Evolutionary conservation across 2,797 vertebrate genomes (phyloP), one percentile per base, ranked within the genome.

Genomic region (Acrossocheilus fasciatus): DNA sequence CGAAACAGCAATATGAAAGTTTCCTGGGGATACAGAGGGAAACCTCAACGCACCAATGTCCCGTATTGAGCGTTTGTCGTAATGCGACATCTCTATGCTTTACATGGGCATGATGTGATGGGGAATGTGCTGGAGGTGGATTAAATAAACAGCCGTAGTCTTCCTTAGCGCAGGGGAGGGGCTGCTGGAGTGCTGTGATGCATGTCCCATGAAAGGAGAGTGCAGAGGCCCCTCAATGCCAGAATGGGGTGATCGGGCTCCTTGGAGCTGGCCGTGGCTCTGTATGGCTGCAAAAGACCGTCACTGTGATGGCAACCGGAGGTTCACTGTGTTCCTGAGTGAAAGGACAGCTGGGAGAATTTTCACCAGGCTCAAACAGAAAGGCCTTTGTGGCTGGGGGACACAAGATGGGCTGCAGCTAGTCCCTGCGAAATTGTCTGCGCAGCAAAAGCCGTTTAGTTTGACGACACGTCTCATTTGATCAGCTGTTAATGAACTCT

Each of bases 241-340:
- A 94, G 92, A 96, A 93, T 92, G 93, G 94, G 93, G 94, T 95
- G 95, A 95, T 93, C 90, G 91, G 91, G 94, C 92, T 95, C 94
- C 94, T 93, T 95, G 94, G 95, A 95, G 95, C 93, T 94, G 94
- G 93, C 94, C 39, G 89, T 91, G 92, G 93, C 92, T 90, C 88
- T 95, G 94, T 95, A 94, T 93, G 94, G 93, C 94, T 94, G 93
- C 94, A 92, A 95, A 95, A 93, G 92, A 94, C 94, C 94, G 93
- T 95, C 94, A 95, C 94, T 94, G 94, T 93, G 95, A 96, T 95
- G 95, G 96, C 95, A 96, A 96, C 95, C 95, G 96, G 96, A 96
- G 95, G 96, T 96, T 96, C 96, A 94, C 92, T 95, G 92, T 96
- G 95, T 96, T 95, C 95, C 95, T 95, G 91, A 95, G 95, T 95